phyloP scores from a whole-genome alignment of 2,113 vertebrate species.

The Xyrauchen texanus region DNA sequence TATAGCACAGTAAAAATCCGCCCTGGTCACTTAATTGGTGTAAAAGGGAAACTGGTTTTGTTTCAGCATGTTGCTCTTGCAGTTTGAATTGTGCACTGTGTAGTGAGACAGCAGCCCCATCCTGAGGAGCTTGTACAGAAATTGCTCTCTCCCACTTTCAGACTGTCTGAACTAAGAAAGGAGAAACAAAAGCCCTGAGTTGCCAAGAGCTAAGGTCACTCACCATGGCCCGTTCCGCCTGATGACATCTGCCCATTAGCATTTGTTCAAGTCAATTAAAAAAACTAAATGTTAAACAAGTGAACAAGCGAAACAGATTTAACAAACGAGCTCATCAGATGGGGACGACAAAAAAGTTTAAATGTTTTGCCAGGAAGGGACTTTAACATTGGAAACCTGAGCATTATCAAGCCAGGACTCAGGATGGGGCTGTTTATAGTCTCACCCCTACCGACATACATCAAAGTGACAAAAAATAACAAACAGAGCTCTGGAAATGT shows the following conservation, averaged over 20 bases:
- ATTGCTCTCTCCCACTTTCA: slow-evolving; percentile 9
- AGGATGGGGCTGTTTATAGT: slow-evolving; percentile 84
- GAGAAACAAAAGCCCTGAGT: slow-evolving; percentile 61
- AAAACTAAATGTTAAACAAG: slow-evolving; percentile 51
- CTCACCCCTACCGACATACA: slow-evolving; percentile 83
- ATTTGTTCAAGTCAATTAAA: slow-evolving; percentile 67
- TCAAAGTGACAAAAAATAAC: slow-evolving; percentile 84
- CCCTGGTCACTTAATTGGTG: background rate
- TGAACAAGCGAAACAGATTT: slow-evolving; percentile 5
- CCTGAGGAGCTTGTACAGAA: slow-evolving; percentile 4
- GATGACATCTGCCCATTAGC: slow-evolving; percentile 60
- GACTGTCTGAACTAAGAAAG: slow-evolving; percentile 36
- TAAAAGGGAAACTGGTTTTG: slow-evolving; percentile 28
- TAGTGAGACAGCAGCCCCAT: slow-evolving; percentile 18
- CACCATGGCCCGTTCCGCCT: slow-evolving; percentile 56
- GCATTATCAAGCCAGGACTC: slow-evolving; percentile 78
- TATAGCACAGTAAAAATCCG: background rate
- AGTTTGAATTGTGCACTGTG: background rate
- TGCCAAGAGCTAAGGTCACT: slow-evolving; percentile 62
- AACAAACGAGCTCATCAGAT: slow-evolving; percentile 50
- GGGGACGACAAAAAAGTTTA: slow-evolving; percentile 47
- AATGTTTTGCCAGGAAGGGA: slow-evolving; percentile 65
- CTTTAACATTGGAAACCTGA: slow-evolving; percentile 72
- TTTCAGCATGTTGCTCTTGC: background rate
- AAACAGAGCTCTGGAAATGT: slow-evolving; percentile 79